Base-by-base conservation (phyloP, 1,140 invertebrate genomes). In the Saccostrea glomerata region DNA sequence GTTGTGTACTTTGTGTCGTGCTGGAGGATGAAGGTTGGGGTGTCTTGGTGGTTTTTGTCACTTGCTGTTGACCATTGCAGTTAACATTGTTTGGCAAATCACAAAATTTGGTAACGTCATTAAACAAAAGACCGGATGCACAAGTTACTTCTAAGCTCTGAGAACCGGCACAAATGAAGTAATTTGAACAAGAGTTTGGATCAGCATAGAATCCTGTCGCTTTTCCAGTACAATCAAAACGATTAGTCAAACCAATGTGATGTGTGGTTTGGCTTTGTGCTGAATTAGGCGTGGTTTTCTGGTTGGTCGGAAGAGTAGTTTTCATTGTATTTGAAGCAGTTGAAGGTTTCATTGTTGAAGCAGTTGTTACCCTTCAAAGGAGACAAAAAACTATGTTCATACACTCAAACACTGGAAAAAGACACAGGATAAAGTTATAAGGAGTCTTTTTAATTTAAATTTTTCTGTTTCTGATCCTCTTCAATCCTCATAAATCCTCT, bases 141-240 rank as follows among this genome's bases (percentile, higher is more conserved):
- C 90, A 91, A 25, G 60, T 36, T 0, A 88, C 85, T 70, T 82
- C 40, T 70, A 83, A 87, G 47, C 87, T 77, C 11, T 60, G 56
- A 9, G 82, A 40, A 3, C 82, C 84, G 13, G 77, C 88, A 55
- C 91, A 92, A 56, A 90, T 87, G 77, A 88, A 84, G 55, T 90
- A 92, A 5, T 89, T 63, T 5, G 58, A 20, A 82, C 91, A 92
- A 30, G 56, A 58, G 9, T 56, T 25, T 0, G 89, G 87, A 83
- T 89, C 86, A 77, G 91, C 60, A 40, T 92, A 92, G 25, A 90
- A 88, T 23, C 91, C 91, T 60, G 87, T 88, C 9, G 73, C 23
- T 82, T 89, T 87, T 11, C 73, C 60, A 9, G 13, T 66, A 86
- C 91, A 92, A 30, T 56, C 56, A 25, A 85, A 82, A 5, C 40